Evolutionary conservation across 2,113 vertebrate genomes (phyloP).

Genomic region (Odobenus rosmarus): DNA sequence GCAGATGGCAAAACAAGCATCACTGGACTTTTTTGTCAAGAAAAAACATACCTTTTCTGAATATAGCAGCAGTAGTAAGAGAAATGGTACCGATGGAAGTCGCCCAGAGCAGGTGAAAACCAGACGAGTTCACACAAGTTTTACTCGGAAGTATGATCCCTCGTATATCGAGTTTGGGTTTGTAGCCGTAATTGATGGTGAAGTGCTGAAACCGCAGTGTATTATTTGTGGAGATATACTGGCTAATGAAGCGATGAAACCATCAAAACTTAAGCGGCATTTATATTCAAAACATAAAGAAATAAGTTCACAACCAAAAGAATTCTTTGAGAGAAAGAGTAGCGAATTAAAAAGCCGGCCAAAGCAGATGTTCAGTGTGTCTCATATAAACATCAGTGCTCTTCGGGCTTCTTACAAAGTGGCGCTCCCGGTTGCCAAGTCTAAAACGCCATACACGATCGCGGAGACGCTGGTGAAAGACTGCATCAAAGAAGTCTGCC

Average conservation of each 20-base stretch:
- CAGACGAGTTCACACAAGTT: neutral
- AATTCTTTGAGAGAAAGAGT: slow-evolving; percentile 61
- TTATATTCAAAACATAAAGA: slow-evolving; percentile 66
- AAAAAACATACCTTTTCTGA: slow-evolving; percentile 16
- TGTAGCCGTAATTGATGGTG: slow-evolving; percentile 26
- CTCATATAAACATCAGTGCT: slow-evolving; percentile 49
- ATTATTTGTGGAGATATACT: slow-evolving; percentile 64
- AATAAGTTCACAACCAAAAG: slow-evolving; percentile 58
- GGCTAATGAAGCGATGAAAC: slow-evolving; percentile 64
- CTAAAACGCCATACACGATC: slow-evolving; percentile 51
- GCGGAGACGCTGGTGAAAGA: slow-evolving; percentile 50
- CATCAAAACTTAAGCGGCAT: slow-evolving; percentile 66
- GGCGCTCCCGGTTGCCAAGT: slow-evolving; percentile 48
- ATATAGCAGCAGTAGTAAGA: neutral
- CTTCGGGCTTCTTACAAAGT: slow-evolving; percentile 46
- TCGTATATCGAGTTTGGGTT: slow-evolving; percentile 61
- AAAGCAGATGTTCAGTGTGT: slow-evolving; percentile 24
- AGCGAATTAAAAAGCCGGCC: slow-evolving; percentile 48
- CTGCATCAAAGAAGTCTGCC: slow-evolving; percentile 45
- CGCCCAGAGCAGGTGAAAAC: neutral
- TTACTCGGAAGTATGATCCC: slow-evolving; percentile 53
- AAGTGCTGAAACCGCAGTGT: slow-evolving; percentile 54
- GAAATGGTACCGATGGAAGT: neutral
- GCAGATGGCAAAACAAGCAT: slow-evolving; percentile 41
- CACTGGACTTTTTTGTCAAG: slow-evolving; percentile 61